Percentiles rank a stretch among this genome's conserved stretches.
These are phyloP conservation scores for Platygyra sinensis DNA, from an alignment of 64 coral and sea anemone genomes.

Conservation along the genomic window DNA sequence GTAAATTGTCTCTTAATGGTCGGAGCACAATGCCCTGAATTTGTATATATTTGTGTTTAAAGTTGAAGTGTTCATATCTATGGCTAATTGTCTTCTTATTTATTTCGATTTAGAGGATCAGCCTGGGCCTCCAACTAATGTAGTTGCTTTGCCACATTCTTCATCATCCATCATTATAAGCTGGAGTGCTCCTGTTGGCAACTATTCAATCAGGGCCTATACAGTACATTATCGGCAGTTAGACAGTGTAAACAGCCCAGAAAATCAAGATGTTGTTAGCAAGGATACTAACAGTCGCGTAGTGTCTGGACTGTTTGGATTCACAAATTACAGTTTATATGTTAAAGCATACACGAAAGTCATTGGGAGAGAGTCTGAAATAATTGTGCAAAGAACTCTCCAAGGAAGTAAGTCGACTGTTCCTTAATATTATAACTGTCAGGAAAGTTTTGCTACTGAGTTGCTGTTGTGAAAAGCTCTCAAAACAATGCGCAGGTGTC, in stretches of 20 bases:
- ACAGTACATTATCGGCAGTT: slow-evolving; percentile 15
- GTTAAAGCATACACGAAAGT: slow-evolving; percentile 21
- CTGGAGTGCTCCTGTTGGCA: slow-evolving; percentile 42
- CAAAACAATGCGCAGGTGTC: no score
- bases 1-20: no score
- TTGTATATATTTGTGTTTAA: no score
- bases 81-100: neutral
- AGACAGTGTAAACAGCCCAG: neutral
- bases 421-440: neutral
- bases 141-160: slow-evolving; percentile 22
- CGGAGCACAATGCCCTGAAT: no score
- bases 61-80: neutral
- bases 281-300: neutral
- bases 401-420: slow-evolving; percentile 48
- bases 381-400: slow-evolving; percentile 11
- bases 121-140: slow-evolving; percentile 39
- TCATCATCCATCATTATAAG: slow-evolving; percentile 30
- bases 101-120: neutral
- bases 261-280: neutral
- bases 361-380: slow-evolving; percentile 14
- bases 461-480: neutral
- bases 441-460: neutral
- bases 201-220: slow-evolving; percentile 15
- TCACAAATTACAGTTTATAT: slow-evolving; percentile 56
- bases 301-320: neutral